Conservation (phyloP, 2,888 invertebrate species). For the Helobdella robusta region DNA sequence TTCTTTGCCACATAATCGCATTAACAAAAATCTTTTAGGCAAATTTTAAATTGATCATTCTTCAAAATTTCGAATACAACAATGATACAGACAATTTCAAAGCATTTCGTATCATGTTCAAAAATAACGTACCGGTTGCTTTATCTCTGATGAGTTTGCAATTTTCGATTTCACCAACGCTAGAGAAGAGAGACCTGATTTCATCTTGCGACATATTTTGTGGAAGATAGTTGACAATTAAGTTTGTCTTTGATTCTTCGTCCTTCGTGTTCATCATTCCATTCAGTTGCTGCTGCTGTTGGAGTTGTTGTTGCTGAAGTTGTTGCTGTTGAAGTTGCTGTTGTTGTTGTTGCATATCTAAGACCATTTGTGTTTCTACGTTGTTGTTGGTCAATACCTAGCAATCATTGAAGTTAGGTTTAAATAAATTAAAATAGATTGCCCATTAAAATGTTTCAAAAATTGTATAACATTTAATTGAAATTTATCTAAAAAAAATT, state of each 20-base stretch:
- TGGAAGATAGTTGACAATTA: conserved; percentile 47
- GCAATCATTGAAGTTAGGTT: too few species aligned
- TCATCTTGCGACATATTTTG: conserved; percentile 98
- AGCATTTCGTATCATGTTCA: too few species aligned
- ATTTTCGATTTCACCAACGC: conserved; percentile 96
- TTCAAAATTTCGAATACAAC: too few species aligned
- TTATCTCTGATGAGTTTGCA: conserved; percentile 98
- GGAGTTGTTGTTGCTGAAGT: conserved; percentile 19
- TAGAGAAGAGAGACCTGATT: conserved; percentile 89
- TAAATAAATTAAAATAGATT: too few species aligned
- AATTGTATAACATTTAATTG: too few species aligned
- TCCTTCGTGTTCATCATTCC: conserved; percentile 19
- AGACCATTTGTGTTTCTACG: conserved; percentile 23
- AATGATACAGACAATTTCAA: too few species aligned
- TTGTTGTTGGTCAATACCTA: conserved; percentile 20
- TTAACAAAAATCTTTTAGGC: too few species aligned
- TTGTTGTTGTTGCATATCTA: conserved; percentile 27
- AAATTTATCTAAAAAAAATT: too few species aligned
- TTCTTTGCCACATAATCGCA: too few species aligned
- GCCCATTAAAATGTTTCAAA: too few species aligned
- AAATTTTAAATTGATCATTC: too few species aligned
- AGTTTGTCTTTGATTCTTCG: conserved; percentile 26
- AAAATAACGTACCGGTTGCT: conserved; percentile 62
- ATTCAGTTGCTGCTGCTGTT: conserved; percentile 25
- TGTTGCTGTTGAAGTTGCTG: conserved; percentile 22